A percentile compares a stretch with the other conserved stretches of the same genome.
Evolutionary conservation across 2,888 invertebrate species (phyloP).

Genomic region (Lepeophtheirus nordmannii): DNA sequence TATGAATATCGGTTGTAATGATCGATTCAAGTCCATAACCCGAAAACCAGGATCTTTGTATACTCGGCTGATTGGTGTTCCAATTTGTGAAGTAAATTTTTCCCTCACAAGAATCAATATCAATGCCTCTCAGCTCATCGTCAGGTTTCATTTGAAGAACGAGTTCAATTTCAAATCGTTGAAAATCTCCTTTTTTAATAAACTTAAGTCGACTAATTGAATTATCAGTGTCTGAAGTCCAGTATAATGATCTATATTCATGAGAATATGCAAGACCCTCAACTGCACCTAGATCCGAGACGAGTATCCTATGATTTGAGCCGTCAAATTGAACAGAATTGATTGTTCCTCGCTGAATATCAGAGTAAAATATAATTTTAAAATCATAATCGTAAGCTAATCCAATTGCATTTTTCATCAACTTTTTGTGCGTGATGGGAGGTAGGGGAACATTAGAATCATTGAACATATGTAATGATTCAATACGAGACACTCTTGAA

Average conservation of each 20-base stretch:
- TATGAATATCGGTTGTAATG: slow-evolving; percentile 58
- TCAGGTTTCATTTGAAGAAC: slow-evolving; percentile 48
- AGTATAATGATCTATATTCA: slow-evolving; percentile 53
- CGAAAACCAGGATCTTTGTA: slow-evolving; percentile 56
- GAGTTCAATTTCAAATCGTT: slow-evolving; percentile 31
- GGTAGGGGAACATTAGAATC: slow-evolving; percentile 61
- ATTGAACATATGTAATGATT: slow-evolving; percentile 59
- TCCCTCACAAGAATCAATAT: slow-evolving; percentile 61
- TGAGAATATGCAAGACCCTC: slow-evolving; percentile 70
- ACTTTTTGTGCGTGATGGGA: slow-evolving; percentile 50
- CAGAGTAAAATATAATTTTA: slow-evolving; percentile 63
- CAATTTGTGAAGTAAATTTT: slow-evolving; percentile 78
- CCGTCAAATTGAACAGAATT: slow-evolving; percentile 68
- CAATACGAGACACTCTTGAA: slow-evolving; percentile 62
- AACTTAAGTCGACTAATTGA: slow-evolving; percentile 48
- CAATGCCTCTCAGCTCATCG: slow-evolving; percentile 70
- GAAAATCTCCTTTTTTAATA: slow-evolving; percentile 27
- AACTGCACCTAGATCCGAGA: slow-evolving; percentile 59
- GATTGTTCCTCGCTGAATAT: slow-evolving; percentile 70
- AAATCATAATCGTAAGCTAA: slow-evolving; percentile 57
- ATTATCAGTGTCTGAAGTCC: slow-evolving; percentile 68
- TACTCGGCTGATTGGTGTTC: slow-evolving; percentile 60
- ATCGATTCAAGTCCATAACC: slow-evolving; percentile 53
- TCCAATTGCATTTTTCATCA: slow-evolving; percentile 71
- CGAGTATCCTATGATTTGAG: slow-evolving; percentile 48